phyloP scores from a whole-genome alignment of 2,113 vertebrate species.

The Phrynosoma blainvillii region DNA sequence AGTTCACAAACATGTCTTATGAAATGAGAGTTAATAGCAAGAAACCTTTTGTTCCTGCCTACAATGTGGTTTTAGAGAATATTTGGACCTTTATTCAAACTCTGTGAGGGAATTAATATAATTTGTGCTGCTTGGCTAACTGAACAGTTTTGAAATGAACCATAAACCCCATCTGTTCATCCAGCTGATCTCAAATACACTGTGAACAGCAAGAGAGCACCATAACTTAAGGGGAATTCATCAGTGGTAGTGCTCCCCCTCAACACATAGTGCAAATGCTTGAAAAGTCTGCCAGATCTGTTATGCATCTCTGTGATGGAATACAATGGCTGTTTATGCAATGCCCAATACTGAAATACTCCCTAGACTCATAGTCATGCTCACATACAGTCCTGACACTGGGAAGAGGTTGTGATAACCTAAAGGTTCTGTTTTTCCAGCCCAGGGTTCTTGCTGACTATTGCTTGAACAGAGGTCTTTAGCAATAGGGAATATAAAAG shows the following conservation, averaged over 20 bases:
- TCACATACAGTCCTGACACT: too few species aligned
- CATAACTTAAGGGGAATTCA: slow-evolving; percentile 47
- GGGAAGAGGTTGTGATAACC: too few species aligned
- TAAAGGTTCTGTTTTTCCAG: neutral
- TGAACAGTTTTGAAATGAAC: slow-evolving; percentile 56
- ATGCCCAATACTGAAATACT: too few species aligned
- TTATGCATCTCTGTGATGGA: neutral
- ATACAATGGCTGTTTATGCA: neutral
- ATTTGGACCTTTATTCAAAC: slow-evolving; percentile 2
- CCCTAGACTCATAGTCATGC: too few species aligned
- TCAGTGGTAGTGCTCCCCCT: slow-evolving; percentile 7
- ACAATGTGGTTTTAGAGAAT: neutral
- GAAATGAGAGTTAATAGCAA: neutral
- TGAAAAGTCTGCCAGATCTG: neutral
- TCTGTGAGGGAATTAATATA: slow-evolving; percentile 61
- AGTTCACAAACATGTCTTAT: slow-evolving; percentile 3
- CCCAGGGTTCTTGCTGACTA: neutral
- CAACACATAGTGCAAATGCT: slow-evolving; percentile 14
- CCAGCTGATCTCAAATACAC: slow-evolving; percentile 60
- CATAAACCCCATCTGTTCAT: slow-evolving; percentile 70
- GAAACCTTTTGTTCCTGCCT: slow-evolving; percentile 31
- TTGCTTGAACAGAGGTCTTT: neutral
- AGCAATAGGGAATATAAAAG: neutral
- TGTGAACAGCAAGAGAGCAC: slow-evolving; percentile 37
- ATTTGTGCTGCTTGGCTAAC: slow-evolving; percentile 64